phyloP scores from a whole-genome alignment of 2,888 invertebrate genomes.

The Tromatobia lineatoria region DNA sequence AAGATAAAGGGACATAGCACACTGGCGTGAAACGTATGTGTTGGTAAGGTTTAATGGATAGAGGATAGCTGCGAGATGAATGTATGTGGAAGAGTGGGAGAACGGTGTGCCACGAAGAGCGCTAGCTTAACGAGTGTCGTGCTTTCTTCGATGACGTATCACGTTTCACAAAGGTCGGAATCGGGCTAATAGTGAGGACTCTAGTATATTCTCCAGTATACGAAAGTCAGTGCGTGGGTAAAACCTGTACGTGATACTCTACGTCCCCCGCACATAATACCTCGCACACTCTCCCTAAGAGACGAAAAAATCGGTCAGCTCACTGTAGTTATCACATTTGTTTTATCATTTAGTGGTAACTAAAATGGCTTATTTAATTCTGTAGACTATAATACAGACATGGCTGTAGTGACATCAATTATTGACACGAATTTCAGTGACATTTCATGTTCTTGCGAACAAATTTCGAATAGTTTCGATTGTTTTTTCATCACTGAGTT shows the following conservation, averaged over 20 bases:
- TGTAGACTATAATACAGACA: too few species aligned
- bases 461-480: too few species aligned
- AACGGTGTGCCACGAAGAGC: constrained; percentile 11
- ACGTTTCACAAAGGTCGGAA: constrained; percentile 57
- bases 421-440: background rate
- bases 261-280: constrained; percentile 5
- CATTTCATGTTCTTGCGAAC: too few species aligned
- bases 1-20: constrained; percentile 28
- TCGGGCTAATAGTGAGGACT: constrained; percentile 36
- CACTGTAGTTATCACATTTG: background rate
- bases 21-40: constrained; percentile 9
- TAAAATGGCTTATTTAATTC: too few species aligned
- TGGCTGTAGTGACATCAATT: background rate
- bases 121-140: constrained; percentile 43
- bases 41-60: background rate
- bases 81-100: background rate
- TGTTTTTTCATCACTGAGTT: too few species aligned
- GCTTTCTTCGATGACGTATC: constrained; percentile 44
- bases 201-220: background rate
- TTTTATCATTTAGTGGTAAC: background rate
- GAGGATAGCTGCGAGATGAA: background rate
- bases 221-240: constrained; percentile 30
- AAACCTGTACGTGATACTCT: constrained; percentile 31
- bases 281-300: background rate
- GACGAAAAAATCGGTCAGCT: background rate